Evolutionary conservation across 2,888 invertebrate genomes (phyloP).

Genomic region (Sinopyrophorus schimmeli): DNA sequence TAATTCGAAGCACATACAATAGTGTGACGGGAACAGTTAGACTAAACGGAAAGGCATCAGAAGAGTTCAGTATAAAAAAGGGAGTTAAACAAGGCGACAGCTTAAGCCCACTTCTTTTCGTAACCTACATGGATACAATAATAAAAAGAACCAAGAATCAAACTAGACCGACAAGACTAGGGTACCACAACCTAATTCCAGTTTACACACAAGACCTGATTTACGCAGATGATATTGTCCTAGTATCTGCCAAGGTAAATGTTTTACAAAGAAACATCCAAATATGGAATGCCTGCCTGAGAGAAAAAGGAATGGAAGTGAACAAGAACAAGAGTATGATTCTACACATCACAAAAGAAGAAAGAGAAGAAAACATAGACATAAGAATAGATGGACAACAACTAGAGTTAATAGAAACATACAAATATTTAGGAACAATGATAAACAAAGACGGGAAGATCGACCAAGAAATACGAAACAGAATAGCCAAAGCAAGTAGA

Average conservation of each 20-base stretch:
- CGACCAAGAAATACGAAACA: slow-evolving; percentile 9
- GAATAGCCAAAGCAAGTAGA: slow-evolving; percentile 10
- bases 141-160: slow-evolving; percentile 5
- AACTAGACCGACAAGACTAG: slow-evolving; percentile 6
- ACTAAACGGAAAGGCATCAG: slow-evolving; percentile 2
- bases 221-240: slow-evolving; percentile 5
- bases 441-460: slow-evolving; percentile 9
- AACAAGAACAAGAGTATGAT: slow-evolving; percentile 10
- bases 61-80: slow-evolving; percentile 2
- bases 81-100: slow-evolving; percentile 5
- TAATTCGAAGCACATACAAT: slow-evolving; percentile 3
- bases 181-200: slow-evolving; percentile 3
- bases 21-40: slow-evolving; percentile 3
- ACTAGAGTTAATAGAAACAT: too few species aligned
- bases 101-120: slow-evolving; percentile 1
- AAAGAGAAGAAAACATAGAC: slow-evolving; percentile 9
- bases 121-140: background rate
- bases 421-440: slow-evolving; percentile 3
- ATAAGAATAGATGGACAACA: too few species aligned
- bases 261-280: slow-evolving; percentile 3
- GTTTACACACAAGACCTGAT: slow-evolving; percentile 5
- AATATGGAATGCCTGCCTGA: slow-evolving; percentile 8
- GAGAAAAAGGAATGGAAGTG: slow-evolving; percentile 8
- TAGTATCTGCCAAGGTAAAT: slow-evolving; percentile 5
- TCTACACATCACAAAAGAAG: slow-evolving; percentile 9